Percentiles rank a stretch among this genome's conserved stretches.
phyloP scores from a whole-genome alignment of 2,113 vertebrate species.

The Oreamnos americanus region DNA sequence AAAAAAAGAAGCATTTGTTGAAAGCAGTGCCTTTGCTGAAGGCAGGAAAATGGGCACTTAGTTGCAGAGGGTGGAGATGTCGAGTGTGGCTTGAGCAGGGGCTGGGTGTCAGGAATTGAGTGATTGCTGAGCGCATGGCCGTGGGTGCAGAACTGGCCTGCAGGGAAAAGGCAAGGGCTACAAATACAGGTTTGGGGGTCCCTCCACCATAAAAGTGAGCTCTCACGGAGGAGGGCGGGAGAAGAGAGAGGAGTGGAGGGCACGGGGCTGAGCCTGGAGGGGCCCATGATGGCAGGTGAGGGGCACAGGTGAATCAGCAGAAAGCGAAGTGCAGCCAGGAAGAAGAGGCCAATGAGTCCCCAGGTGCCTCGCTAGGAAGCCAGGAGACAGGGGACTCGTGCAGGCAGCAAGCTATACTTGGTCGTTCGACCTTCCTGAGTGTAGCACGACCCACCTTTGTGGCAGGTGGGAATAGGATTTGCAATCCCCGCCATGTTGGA shows the following conservation, averaged over 20 bases:
- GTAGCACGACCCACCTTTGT: not conserved
- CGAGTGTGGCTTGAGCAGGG: rapidly evolving
- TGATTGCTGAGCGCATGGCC: not conserved
- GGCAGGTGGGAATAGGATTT: not conserved
- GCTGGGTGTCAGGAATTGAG: not conserved
- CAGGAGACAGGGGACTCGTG: not conserved
- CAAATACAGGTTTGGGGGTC: not conserved
- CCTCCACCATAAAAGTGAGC: not conserved
- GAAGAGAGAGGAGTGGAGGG: not conserved
- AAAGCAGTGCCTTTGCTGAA: not conserved
- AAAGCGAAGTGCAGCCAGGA: not conserved
- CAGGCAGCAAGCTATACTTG: not conserved
- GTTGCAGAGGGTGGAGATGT: not conserved
- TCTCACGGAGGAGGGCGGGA: rapidly evolving
- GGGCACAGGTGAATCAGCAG: not conserved
- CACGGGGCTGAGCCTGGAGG: not conserved
- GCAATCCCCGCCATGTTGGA: not conserved
- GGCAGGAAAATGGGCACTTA: rapidly evolving
- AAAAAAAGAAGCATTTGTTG: not conserved
- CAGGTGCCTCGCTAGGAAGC: not conserved
- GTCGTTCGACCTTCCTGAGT: not conserved
- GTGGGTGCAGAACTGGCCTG: not conserved
- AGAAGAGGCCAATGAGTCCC: not conserved
- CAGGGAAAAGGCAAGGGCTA: not conserved
- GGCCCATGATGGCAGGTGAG: not conserved